phyloP scores from a whole-genome alignment of 2,797 vertebrate species.

The Notoglanidium macrostoma region DNA sequence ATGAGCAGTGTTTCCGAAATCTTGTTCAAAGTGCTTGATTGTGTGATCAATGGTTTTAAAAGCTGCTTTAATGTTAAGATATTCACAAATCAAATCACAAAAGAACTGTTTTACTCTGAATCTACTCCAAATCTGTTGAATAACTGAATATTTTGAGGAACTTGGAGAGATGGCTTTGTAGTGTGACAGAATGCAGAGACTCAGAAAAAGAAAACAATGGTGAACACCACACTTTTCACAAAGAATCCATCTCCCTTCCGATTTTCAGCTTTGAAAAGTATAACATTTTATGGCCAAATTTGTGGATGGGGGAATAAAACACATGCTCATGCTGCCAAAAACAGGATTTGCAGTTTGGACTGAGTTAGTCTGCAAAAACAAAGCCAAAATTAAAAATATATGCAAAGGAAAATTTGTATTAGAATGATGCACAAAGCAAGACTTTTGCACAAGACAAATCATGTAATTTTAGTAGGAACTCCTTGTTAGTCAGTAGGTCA shows the following conservation, averaged over 20 bases:
- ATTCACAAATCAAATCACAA: background rate
- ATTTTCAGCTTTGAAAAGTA: conserved; percentile 4
- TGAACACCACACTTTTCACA: background rate
- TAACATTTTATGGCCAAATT: conserved; percentile 35
- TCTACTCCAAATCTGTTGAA: background rate
- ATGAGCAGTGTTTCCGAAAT: background rate
- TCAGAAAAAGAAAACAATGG: background rate
- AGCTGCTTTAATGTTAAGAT: background rate
- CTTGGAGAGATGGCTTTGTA: background rate
- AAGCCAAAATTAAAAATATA: conserved; percentile 24
- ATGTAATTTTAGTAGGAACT: background rate
- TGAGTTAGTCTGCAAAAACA: conserved; percentile 27
- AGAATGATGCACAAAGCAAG: background rate
- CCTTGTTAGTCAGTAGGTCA: background rate
- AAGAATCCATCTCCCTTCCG: background rate
- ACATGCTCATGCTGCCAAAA: conserved; percentile 30
- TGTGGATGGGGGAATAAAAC: conserved; percentile 44
- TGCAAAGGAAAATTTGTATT: conserved; percentile 7
- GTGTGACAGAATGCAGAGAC: conserved; percentile 16
- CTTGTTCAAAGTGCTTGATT: background rate
- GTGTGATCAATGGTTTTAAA: background rate
- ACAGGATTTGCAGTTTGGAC: conserved; percentile 17
- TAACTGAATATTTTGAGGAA: background rate
- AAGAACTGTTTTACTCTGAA: background rate
- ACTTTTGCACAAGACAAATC: background rate